Evolutionary conservation across 1,140 invertebrate genomes (phyloP).

Genomic region (Temnothorax longispinosus): DNA sequence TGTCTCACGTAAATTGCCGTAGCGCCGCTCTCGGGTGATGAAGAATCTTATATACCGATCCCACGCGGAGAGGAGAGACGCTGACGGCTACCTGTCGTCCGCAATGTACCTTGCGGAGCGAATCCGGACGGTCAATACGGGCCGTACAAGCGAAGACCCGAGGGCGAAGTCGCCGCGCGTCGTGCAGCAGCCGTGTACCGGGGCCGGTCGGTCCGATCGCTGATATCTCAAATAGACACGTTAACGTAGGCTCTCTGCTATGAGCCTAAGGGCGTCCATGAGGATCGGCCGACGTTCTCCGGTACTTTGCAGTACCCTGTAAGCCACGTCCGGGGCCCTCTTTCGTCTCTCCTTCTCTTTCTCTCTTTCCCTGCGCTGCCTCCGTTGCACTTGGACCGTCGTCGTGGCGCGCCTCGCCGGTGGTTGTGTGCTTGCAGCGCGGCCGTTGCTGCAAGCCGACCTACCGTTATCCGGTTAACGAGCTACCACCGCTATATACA

Average conservation of each 20-base stretch:
- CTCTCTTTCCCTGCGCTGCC: neutral
- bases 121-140: conserved; percentile 24
- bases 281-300: conserved; percentile 62
- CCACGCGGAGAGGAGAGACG: conserved; percentile 7
- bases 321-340: conserved; percentile 57
- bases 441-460: conserved; percentile 71
- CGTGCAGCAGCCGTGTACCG: conserved; percentile 76
- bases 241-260: conserved; percentile 73
- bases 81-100: conserved; percentile 53
- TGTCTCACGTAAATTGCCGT: neutral
- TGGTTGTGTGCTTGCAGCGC: conserved; percentile 72
- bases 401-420: conserved; percentile 44
- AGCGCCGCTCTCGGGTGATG: neutral
- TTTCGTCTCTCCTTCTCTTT: neutral
- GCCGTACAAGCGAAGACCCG: conserved; percentile 44
- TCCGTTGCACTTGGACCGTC: conserved; percentile 12
- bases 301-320: conserved; percentile 70
- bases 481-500: conserved; percentile 83
- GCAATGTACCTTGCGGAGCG: conserved; percentile 40
- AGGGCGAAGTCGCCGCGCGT: conserved; percentile 67
- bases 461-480: conserved; percentile 86
- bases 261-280: conserved; percentile 73
- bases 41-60: neutral
- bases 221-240: conserved; percentile 80
- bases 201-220: conserved; percentile 70